Evolutionary conservation across 1,140 invertebrate species (phyloP).

Genomic region (Polypedilum vanderplanki): DNA sequence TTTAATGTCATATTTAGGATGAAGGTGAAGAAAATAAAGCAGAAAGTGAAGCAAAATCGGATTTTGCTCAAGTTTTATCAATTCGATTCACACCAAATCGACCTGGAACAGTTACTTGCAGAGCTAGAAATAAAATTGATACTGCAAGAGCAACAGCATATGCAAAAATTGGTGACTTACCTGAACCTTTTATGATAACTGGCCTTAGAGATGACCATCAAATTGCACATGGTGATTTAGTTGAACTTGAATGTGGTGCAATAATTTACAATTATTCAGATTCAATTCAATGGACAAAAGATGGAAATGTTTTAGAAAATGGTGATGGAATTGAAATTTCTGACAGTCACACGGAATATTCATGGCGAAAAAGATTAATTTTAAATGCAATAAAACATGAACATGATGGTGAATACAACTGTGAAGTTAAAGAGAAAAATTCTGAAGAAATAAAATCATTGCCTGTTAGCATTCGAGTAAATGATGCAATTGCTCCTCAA

Average conservation of each 20-base stretch:
- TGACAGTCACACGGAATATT: conserved; percentile 30
- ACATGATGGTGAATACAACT: conserved; percentile 32
- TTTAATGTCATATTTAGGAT: conserved; percentile 3
- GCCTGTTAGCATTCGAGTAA: neutral
- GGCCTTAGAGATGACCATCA: conserved; percentile 36
- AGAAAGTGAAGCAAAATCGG: neutral
- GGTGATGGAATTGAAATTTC: conserved; percentile 31
- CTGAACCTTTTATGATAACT: conserved; percentile 37
- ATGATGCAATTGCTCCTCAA: neutral
- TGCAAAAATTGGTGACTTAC: conserved; percentile 36
- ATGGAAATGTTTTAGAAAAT: conserved; percentile 33
- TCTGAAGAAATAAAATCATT: neutral
- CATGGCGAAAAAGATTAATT: conserved; percentile 27
- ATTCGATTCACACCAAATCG: conserved; percentile 36
- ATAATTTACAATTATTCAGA: conserved; percentile 49
- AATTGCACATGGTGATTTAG: conserved; percentile 48
- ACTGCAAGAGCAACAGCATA: conserved; percentile 33
- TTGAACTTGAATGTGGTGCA: conserved; percentile 49
- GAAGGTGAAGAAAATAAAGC: neutral
- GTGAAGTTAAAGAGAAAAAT: neutral
- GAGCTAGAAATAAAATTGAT: conserved; percentile 38
- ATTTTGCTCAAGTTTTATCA: conserved; percentile 30
- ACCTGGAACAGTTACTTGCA: conserved; percentile 42
- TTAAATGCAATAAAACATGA: conserved; percentile 32
- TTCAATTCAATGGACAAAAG: conserved; percentile 43